Percentiles rank a stretch among this genome's conserved stretches.
phyloP scores from a whole-genome alignment of 2,113 vertebrate species.

The Sorex araneus region DNA sequence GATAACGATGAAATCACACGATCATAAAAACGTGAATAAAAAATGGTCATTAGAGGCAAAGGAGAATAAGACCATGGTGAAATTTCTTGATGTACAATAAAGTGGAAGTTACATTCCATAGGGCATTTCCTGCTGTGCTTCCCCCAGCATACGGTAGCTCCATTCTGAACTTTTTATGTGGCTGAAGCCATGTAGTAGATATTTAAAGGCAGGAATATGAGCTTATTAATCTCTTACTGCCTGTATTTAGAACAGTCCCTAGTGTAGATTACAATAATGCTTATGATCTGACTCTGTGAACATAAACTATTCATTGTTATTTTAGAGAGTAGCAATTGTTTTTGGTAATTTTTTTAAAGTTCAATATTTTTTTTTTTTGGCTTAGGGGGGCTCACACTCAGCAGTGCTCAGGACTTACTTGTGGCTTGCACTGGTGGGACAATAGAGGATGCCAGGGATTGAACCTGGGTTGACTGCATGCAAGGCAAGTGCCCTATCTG shows the following conservation, averaged over 20 bases:
- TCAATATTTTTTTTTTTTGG: no score
- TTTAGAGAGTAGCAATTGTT: not conserved
- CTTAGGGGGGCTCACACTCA: not conserved
- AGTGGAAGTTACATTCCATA: not conserved
- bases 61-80: not conserved
- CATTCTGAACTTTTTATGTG: not conserved
- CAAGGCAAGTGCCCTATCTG: no score
- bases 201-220: slow-evolving; percentile 1
- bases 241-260: not conserved
- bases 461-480: no score
- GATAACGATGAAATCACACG: not conserved
- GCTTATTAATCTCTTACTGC: not conserved
- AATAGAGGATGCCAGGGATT: not conserved
- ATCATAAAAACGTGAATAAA: not conserved
- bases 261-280: not conserved
- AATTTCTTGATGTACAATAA: not conserved
- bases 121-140: not conserved
- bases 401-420: no score
- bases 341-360: no score
- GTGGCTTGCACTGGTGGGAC: not conserved
- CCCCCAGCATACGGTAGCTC: not conserved
- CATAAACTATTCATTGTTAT: slow-evolving; percentile 2
- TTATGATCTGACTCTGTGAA: slow-evolving; percentile 3
- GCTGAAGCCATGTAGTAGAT: not conserved
- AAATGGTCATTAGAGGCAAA: not conserved